These are phyloP conservation scores for Drosophila flavopinicola DNA, from an alignment of 2,888 invertebrate genomes.

Conservation along the genomic window DNA sequence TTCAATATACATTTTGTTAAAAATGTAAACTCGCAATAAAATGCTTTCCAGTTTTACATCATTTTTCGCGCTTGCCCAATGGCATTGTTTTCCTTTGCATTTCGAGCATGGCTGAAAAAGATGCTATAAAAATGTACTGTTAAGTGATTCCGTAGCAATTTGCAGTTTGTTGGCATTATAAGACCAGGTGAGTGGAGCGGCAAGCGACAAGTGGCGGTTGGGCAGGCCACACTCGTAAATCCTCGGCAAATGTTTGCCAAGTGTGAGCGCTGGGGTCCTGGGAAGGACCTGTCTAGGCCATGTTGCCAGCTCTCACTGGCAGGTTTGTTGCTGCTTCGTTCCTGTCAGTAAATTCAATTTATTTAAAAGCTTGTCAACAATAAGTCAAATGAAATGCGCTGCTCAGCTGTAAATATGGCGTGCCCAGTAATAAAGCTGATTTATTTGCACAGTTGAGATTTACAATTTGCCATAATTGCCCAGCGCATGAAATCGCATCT, in stretches of 20 bases:
- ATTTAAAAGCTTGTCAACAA: conserved; percentile 83
- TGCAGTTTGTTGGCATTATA: conserved; percentile 72
- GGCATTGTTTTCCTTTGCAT: conserved; percentile 50
- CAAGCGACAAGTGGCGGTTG: conserved; percentile 7
- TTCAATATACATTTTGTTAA: too few relatives aligned
- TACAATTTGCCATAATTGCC: conserved; percentile 56
- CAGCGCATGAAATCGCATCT: conserved; percentile 28
- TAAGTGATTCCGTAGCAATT: conserved; percentile 82
- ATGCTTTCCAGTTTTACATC: neutral
- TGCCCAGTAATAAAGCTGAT: conserved; percentile 79
- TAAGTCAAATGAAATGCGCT: conserved; percentile 71
- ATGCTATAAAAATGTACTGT: conserved; percentile 79
- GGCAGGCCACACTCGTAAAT: conserved; percentile 58
- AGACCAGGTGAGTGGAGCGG: conserved; percentile 41
- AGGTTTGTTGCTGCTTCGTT: conserved; percentile 21
- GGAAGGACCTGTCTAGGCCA: conserved; percentile 2
- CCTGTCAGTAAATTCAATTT: conserved; percentile 80
- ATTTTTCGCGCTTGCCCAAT: conserved; percentile 1
- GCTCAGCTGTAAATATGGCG: conserved; percentile 65
- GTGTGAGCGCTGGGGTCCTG: conserved; percentile 23
- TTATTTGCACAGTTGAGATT: conserved; percentile 78
- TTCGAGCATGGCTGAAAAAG: conserved; percentile 35
- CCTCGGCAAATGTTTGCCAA: conserved; percentile 62
- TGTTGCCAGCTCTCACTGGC: conserved; percentile 13
- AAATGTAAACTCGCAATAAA: neutral